Conservation (phyloP, 2,888 invertebrate species). For the Trissolcus brochymenae region DNA sequence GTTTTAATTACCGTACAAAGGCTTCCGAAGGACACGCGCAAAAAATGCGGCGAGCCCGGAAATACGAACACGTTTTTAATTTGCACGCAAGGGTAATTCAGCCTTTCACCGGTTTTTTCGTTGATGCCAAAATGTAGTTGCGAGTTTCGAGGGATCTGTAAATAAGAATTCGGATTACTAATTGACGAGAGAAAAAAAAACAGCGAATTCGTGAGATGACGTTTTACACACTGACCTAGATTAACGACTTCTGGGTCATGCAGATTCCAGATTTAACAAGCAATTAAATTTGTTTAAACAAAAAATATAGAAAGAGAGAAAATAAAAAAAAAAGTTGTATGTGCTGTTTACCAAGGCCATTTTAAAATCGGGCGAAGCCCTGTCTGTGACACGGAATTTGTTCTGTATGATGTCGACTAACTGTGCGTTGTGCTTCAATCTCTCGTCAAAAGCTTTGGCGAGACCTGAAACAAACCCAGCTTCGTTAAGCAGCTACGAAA, state of each 20-base stretch:
- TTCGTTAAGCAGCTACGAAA: conserved; percentile 3
- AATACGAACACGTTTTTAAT: conserved; percentile 83
- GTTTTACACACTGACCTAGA: not conserved
- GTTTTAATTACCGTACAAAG: conserved; percentile 68
- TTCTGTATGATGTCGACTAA: conserved; percentile 76
- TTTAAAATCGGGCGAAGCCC: conserved; percentile 75
- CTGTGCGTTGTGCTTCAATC: conserved; percentile 75
- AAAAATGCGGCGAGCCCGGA: conserved; percentile 82
- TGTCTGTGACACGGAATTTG: conserved; percentile 74
- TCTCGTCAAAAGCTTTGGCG: conserved; percentile 78
- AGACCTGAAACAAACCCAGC: conserved; percentile 74
- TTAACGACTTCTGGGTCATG: not conserved
- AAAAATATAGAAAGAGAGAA: not conserved
- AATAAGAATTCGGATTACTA: conserved; percentile 1
- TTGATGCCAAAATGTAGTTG: conserved; percentile 75
- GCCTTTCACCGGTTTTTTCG: conserved; percentile 62
- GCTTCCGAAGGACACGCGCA: conserved; percentile 74
- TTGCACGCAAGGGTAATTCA: conserved; percentile 76
- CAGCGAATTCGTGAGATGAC: too few species aligned
- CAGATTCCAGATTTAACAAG: not conserved
- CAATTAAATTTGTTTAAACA: conserved; percentile 3
- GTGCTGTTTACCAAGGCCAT: conserved; percentile 68
- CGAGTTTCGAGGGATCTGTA: conserved; percentile 77
- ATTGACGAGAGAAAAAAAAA: not conserved
- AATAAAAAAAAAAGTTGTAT: not conserved